A percentile compares a stretch with the other conserved stretches of the same genome.
Evolutionary conservation across 2,888 invertebrate species (phyloP).

Genomic region (Emmelina monodactyla): DNA sequence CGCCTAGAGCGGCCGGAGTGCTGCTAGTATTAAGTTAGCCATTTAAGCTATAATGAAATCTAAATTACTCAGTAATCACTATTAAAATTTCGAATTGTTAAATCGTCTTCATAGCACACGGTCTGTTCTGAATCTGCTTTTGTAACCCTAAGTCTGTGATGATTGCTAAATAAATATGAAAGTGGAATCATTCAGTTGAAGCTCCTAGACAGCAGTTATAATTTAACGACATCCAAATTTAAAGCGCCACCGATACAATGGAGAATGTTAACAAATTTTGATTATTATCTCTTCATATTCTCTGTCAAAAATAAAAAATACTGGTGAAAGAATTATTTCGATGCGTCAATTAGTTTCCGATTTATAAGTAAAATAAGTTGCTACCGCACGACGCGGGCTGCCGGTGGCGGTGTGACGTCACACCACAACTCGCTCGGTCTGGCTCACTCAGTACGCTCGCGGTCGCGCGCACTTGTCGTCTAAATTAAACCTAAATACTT

Average conservation of each 20-base stretch:
- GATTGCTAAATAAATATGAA: conserved; percentile 61
- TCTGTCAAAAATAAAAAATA: no score
- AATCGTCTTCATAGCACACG: conserved; percentile 62
- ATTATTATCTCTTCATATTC: no score
- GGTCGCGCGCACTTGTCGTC: no score
- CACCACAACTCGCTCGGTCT: no score
- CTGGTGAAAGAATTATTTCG: no score
- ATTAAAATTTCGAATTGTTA: conserved; percentile 59
- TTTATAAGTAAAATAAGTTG: no score
- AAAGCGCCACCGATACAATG: conserved; percentile 25
- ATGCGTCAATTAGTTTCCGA: no score
- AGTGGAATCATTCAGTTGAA: conserved; percentile 54
- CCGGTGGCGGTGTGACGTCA: no score
- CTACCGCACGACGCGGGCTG: no score
- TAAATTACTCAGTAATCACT: conserved; percentile 64
- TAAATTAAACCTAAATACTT: no score
- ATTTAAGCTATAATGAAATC: conserved; percentile 58
- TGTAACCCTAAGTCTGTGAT: conserved; percentile 66
- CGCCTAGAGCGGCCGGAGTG: conserved; percentile 45
- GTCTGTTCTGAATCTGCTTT: conserved; percentile 63
- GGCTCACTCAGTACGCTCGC: no score
- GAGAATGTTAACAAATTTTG: no score
- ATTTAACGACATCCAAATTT: conserved; percentile 32
- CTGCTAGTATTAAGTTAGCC: conserved; percentile 60
- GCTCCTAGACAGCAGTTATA: conserved; percentile 38